Percentiles rank a stretch among this genome's conserved stretches.
Conservation (phyloP, 2,113 vertebrate species). For the Macrotis lagotis region DNA sequence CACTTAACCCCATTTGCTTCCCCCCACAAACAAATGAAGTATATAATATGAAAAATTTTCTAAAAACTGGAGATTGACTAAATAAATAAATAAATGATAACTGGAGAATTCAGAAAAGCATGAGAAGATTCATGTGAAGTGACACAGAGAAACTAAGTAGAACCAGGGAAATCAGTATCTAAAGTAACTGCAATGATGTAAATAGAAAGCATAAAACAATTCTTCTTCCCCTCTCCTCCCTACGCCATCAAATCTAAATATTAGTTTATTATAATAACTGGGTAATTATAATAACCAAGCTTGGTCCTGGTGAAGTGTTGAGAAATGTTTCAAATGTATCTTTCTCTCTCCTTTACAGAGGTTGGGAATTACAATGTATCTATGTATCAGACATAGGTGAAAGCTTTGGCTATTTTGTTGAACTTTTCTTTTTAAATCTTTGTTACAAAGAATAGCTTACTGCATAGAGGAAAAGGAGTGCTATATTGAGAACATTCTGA, state of each 20-base stretch:
- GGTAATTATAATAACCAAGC: not conserved
- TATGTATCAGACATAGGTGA: not conserved
- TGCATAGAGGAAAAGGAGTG: not conserved
- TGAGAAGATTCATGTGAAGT: not conserved
- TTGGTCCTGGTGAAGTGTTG: not conserved
- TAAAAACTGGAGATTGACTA: not conserved
- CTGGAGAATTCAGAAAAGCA: not conserved
- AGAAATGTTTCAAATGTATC: not conserved
- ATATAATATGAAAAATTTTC: not conserved
- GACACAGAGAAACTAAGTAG: not conserved
- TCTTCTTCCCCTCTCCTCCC: not conserved
- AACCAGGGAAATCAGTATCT: not conserved
- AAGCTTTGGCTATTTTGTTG: not conserved
- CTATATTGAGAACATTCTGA: not conserved
- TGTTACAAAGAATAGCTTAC: not conserved
- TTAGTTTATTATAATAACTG: not conserved
- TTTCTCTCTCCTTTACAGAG: not conserved
- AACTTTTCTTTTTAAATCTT: not conserved
- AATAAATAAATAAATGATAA: not conserved
- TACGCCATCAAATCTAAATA: not conserved
- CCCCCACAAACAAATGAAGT: not conserved
- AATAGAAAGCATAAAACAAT: not conserved
- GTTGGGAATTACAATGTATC: not conserved
- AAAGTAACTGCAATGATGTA: not conserved
- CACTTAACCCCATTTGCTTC: not conserved